Percentiles rank a stretch among this genome's conserved stretches.
Evolutionary conservation across 2,113 vertebrate genomes (phyloP).

Genomic region (Halichoerus grypus): DNA sequence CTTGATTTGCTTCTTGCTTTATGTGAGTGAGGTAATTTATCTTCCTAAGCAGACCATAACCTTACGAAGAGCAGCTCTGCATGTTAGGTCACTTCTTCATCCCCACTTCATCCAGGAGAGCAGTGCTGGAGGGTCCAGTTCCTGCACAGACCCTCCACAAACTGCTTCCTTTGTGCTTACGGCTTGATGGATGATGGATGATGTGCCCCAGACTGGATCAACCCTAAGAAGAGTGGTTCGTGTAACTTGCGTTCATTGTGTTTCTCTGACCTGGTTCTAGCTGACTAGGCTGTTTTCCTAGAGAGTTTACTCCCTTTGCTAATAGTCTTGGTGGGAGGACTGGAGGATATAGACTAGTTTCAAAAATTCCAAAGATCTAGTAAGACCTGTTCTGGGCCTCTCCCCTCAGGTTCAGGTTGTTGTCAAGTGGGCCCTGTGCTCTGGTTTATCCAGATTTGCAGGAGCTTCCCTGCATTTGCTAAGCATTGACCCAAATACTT

Average conservation of each 20-base stretch:
- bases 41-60: background rate
- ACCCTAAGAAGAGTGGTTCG: background rate
- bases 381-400: conserved; percentile 69
- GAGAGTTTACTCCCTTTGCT: conserved; percentile 1
- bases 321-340: conserved; percentile 16
- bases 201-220: background rate
- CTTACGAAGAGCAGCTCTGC: background rate
- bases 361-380: conserved; percentile 57
- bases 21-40: background rate
- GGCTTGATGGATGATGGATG: background rate
- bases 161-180: background rate
- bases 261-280: conserved; percentile 56
- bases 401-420: background rate
- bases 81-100: background rate
- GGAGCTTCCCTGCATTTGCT: background rate
- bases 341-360: background rate
- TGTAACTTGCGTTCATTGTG: background rate
- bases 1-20: background rate
- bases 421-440: background rate
- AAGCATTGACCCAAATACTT: conserved; percentile 46
- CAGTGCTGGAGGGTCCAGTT: fast-evolving
- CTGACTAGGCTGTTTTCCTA: conserved; percentile 17
- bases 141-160: background rate
- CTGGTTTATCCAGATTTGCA: conserved; percentile 58
- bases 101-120: background rate